These are phyloP conservation scores for Pteromalus puparum DNA, from an alignment of 1,140 invertebrate species.

Conservation along the genomic window DNA sequence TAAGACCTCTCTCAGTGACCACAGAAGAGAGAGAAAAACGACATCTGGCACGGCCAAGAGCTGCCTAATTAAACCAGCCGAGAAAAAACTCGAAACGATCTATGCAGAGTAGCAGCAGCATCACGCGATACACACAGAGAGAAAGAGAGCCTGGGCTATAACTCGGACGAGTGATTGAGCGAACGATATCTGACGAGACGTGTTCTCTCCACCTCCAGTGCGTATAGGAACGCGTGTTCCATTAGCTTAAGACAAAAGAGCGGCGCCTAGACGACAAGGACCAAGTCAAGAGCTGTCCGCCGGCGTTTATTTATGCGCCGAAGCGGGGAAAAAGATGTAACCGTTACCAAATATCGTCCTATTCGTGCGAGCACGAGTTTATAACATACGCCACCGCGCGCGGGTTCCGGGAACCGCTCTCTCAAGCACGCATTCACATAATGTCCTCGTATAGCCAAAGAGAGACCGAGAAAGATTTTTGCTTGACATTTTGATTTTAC, in stretches of 20 bases:
- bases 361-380: conserved; percentile 54
- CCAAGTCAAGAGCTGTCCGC: conserved; percentile 65
- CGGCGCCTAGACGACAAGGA: conserved; percentile 68
- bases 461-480: conserved; percentile 53
- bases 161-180: conserved; percentile 64
- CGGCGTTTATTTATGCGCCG: conserved; percentile 73
- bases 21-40: too few species aligned
- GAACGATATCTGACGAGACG: conserved; percentile 72
- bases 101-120: background rate
- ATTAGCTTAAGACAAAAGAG: conserved; percentile 76
- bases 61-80: background rate
- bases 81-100: background rate
- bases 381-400: background rate
- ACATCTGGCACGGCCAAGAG: too few species aligned
- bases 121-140: too few species aligned
- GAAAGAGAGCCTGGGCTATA: too few species aligned
- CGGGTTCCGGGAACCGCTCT: conserved; percentile 42
- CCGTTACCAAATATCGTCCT: background rate
- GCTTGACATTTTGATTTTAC: conserved; percentile 47
- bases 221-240: conserved; percentile 72
- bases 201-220: conserved; percentile 50
- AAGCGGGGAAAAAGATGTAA: conserved; percentile 75
- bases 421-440: conserved; percentile 47
- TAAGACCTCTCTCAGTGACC: background rate
- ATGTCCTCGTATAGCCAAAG: conserved; percentile 62